Conservation (phyloP, 2,888 invertebrate genomes). For the Baccha elongata region DNA sequence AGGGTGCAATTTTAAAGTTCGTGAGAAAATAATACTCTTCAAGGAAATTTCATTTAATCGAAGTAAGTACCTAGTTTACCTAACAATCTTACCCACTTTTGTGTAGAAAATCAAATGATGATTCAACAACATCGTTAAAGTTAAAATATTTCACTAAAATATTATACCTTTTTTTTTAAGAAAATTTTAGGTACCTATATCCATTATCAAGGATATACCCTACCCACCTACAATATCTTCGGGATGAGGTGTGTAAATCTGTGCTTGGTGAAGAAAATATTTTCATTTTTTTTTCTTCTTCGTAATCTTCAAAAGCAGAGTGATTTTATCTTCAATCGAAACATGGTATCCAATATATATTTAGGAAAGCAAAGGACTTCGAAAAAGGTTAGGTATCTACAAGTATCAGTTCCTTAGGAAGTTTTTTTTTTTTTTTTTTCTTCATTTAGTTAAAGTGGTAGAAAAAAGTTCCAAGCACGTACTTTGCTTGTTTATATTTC, state of each 20-base stretch:
- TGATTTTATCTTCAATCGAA: constrained; percentile 44
- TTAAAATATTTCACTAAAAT: neutral
- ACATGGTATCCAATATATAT: constrained; percentile 18
- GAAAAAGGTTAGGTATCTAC: constrained; percentile 1
- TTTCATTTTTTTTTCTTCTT: neutral
- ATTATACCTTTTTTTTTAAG: neutral
- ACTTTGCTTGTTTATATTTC: constrained; percentile 25
- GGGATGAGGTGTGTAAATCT: constrained; percentile 7
- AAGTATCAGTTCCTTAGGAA: constrained; percentile 14
- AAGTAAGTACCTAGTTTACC: constrained; percentile 19
- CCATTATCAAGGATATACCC: neutral
- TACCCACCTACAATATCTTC: neutral
- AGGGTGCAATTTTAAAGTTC: neutral
- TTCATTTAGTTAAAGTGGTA: neutral
- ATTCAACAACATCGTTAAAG: too few relatives aligned
- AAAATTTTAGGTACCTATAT: neutral
- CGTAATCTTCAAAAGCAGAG: neutral
- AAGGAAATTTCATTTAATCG: constrained; percentile 5
- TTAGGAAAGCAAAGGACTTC: constrained; percentile 3
- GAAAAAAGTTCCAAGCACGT: constrained; percentile 1
- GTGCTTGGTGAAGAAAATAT: neutral
- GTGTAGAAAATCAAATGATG: too few relatives aligned
- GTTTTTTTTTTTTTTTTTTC: neutral
- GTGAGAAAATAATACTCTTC: neutral
- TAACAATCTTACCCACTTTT: neutral